A percentile compares a stretch with the other conserved stretches of the same genome.
Conservation (phyloP, 2,797 vertebrate species). For the Gadopsis bispinosus region DNA sequence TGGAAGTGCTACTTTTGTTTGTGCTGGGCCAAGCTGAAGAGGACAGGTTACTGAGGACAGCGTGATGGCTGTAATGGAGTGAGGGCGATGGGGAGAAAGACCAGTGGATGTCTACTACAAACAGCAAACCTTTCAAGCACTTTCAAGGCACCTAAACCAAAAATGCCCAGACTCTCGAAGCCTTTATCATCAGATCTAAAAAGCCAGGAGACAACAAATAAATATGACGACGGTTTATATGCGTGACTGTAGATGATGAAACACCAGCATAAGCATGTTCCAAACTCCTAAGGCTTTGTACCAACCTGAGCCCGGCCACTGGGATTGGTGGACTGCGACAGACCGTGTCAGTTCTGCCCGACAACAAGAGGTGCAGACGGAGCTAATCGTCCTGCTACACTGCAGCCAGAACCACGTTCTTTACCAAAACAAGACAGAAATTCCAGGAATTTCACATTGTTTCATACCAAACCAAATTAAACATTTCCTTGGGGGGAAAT, state of each 20-base stretch:
- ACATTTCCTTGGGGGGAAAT: conserved; percentile 2
- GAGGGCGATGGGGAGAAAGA: background rate
- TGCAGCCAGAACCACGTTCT: background rate
- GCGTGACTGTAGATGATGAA: no score
- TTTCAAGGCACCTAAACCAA: no score
- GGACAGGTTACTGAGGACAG: conserved; percentile 32
- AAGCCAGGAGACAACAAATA: no score
- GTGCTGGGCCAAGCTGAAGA: conserved; percentile 11
- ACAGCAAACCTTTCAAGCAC: background rate
- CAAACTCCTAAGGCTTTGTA: no score
- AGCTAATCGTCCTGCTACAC: conserved; percentile 1
- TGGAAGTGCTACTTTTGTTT: conserved; percentile 17
- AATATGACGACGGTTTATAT: no score
- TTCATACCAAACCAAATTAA: conserved; percentile 19
- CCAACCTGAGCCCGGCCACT: background rate
- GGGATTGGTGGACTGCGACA: background rate
- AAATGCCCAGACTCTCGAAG: no score
- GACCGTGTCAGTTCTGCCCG: background rate
- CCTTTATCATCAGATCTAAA: no score
- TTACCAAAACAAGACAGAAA: conserved; percentile 16
- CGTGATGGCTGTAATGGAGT: conserved; percentile 14
- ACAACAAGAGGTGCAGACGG: background rate
- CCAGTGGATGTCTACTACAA: background rate
- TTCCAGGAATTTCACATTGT: conserved; percentile 2
- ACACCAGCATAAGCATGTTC: no score